Evolutionary conservation across 1,140 invertebrate species (phyloP), one percentile per base, ranked within the genome.

Genomic region (Ostrea denselamellosa): DNA sequence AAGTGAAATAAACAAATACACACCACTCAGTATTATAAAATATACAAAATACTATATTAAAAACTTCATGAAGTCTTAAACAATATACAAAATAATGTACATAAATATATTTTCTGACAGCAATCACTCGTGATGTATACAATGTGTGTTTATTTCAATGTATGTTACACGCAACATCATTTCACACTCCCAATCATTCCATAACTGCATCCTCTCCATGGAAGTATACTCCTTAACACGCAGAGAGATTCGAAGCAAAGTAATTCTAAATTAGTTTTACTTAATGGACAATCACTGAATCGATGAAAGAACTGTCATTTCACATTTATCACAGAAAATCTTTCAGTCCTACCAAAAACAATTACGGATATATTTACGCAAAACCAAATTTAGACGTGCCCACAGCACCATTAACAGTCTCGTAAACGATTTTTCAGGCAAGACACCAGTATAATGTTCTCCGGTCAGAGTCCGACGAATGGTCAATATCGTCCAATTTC

Each of bases 81-180:
- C 68, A 77, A 77, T 77, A 77, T 77, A 77, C 68, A 77, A 77
- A 77, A 77, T 77, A 22, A 77, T 77, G 25, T 34, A 77, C 25
- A 77, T 77, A 77, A 77, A 77, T 77, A 77, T 77, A 9, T 28
- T 71, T 77, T 77, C 68, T 34, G 25, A 28, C 68, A 77, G 25
- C 68, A 28, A 8, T 77, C 68, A 77, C 14, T 28, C 68, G 68
- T 28, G 68, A 77, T 25, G 25, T 28, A 77, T 77, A 25, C 5
- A 25, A 77, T 19, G 56, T 17, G 22, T 77, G 12, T 77, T 25
- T 71, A 77, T 19, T 77, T 28, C 68, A 77, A 25, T 28, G 28
- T n/a, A n/a, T 28, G 25, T 77, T 62, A 19, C 7, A 58, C 0
- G 56, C 1, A 19, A 19, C 56, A 19, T 62, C 56, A 17, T 62